These are phyloP conservation scores for Vireo griseus DNA, from an alignment of 2,797 vertebrate species.

Conservation along the genomic window DNA sequence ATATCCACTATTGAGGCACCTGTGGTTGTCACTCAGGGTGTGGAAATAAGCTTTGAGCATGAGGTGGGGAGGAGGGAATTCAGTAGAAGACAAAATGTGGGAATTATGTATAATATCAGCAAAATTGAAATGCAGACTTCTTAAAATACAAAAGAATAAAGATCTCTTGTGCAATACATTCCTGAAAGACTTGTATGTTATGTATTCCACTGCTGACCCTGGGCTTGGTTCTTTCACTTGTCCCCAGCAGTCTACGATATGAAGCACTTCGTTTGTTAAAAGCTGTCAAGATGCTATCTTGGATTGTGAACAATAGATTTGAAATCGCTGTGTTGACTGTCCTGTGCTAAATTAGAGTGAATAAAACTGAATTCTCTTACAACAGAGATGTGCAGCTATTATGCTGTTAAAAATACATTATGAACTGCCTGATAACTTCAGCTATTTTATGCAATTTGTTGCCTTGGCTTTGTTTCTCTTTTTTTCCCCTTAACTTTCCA, in stretches of 20 bases:
- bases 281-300: slow-evolving; percentile 31
- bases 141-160: neutral
- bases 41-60: neutral
- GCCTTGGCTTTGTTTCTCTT: neutral
- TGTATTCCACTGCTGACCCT: neutral
- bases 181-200: neutral
- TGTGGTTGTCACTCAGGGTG: neutral
- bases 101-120: slow-evolving; percentile 25
- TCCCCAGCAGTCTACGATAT: neutral
- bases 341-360: slow-evolving; percentile 41
- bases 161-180: neutral
- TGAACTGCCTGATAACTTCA: neutral
- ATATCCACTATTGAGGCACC: neutral
- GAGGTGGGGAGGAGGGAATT: neutral
- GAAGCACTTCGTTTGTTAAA: neutral
- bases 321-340: slow-evolving; percentile 31
- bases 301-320: neutral
- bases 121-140: neutral
- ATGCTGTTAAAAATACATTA: slow-evolving; percentile 43
- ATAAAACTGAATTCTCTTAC: slow-evolving; percentile 34
- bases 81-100: neutral
- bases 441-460: slow-evolving; percentile 32
- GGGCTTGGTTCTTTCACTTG: neutral
- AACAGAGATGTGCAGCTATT: slow-evolving; percentile 4
- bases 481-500: neutral